Percentiles rank a stretch among this genome's conserved stretches.
These are phyloP conservation scores for Calypte anna DNA, from an alignment of 2,113 vertebrate species.

Conservation along the genomic window DNA sequence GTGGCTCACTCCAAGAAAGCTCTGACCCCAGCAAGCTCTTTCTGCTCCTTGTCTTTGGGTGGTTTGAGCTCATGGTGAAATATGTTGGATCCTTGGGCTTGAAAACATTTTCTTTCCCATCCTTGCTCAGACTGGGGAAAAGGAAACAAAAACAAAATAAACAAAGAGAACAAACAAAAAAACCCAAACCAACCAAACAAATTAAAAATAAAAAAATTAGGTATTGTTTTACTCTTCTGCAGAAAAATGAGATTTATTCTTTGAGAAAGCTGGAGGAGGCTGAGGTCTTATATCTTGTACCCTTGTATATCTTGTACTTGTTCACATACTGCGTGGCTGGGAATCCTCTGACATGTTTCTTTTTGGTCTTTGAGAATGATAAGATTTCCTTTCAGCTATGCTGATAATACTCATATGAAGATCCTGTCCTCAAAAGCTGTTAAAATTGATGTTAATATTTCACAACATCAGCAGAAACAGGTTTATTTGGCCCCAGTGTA, in stretches of 20 bases:
- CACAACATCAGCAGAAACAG: background rate
- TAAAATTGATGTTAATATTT: background rate
- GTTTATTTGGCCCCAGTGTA: background rate
- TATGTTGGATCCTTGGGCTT: background rate
- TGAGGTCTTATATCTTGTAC: background rate
- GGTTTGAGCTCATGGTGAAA: background rate
- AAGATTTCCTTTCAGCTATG: conserved; percentile 27
- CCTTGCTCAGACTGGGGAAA: background rate
- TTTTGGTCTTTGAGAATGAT: background rate
- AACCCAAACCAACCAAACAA: background rate
- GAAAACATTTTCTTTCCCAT: background rate
- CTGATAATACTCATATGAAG: background rate
- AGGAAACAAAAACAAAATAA: background rate
- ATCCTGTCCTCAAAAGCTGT: background rate
- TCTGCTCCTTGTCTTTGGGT: background rate
- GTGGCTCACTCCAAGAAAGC: background rate
- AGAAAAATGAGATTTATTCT: background rate
- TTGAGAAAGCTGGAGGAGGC: background rate
- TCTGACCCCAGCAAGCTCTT: background rate
- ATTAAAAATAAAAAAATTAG: background rate
- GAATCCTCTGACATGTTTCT: background rate
- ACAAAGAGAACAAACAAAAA: too few species aligned
- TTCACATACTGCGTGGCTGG: background rate
- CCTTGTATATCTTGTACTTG: conserved; percentile 11
- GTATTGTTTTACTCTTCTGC: background rate